Percentiles rank a stretch among this genome's conserved stretches.
Conservation (phyloP, 2,113 vertebrate genomes). For the Podarcis muralis region DNA sequence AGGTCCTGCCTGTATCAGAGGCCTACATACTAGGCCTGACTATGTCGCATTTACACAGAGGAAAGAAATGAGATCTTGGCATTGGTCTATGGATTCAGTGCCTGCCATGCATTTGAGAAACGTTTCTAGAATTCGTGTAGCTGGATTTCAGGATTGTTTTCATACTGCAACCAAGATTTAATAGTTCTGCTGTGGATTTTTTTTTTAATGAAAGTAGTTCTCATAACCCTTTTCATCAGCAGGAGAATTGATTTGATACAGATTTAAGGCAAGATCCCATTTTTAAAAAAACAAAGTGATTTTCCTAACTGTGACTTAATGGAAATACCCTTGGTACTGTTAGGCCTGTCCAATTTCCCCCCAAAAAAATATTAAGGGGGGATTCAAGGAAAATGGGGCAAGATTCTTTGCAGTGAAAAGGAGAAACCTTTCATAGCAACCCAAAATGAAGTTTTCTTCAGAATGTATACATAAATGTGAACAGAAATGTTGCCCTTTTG, state of each 20-base stretch:
- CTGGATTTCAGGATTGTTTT: slow-evolving; percentile 55
- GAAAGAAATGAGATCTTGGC: slow-evolving; percentile 54
- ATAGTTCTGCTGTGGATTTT: slow-evolving; percentile 28
- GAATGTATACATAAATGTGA: background rate
- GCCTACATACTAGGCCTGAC: slow-evolving; percentile 75
- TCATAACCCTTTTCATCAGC: slow-evolving; percentile 6
- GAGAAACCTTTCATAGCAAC: background rate
- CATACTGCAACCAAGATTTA: slow-evolving; percentile 29
- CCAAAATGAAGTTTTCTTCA: background rate
- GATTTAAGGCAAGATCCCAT: slow-evolving; percentile 19
- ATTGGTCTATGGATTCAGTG: slow-evolving; percentile 57
- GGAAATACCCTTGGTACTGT: background rate
- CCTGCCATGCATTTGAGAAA: slow-evolving; percentile 46
- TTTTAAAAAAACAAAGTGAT: background rate
- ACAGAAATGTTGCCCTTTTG: background rate
- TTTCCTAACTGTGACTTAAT: background rate
- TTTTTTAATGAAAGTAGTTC: slow-evolving; percentile 37
- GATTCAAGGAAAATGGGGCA: background rate
- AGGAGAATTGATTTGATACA: slow-evolving; percentile 38
- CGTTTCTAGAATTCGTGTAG: slow-evolving; percentile 33
- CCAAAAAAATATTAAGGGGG: no score
- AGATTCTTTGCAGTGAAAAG: background rate
- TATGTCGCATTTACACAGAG: slow-evolving; percentile 71
- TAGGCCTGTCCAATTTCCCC: background rate
- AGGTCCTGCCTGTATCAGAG: slow-evolving; percentile 78